A percentile compares a stretch with the other conserved stretches of the same genome.
Evolutionary conservation across 2,113 vertebrate species (phyloP).

Genomic region (Leptobrachium ailaonicum): DNA sequence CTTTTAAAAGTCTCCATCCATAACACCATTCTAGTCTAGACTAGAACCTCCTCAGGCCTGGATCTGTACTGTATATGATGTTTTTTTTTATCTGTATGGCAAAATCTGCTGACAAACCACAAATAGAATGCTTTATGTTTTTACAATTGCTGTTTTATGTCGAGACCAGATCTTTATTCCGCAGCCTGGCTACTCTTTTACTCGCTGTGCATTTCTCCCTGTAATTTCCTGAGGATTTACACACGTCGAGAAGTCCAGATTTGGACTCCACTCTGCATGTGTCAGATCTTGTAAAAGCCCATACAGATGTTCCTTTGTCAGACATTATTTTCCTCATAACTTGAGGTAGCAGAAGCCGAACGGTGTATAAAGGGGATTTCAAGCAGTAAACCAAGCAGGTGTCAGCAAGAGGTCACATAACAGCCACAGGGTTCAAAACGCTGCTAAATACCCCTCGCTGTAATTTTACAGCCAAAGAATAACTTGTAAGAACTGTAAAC

Average conservation of each 20-base stretch:
- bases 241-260: slow-evolving; percentile 6
- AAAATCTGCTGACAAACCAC: slow-evolving; percentile 20
- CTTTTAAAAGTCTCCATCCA: too few species aligned
- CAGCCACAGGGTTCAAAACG: slow-evolving; percentile 13
- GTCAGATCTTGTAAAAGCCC: slow-evolving; percentile 22
- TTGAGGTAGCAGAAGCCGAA: neutral
- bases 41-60: too few species aligned
- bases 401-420: slow-evolving; percentile 7
- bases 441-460: neutral
- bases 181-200: slow-evolving; percentile 16
- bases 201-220: slow-evolving; percentile 14
- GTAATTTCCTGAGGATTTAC: slow-evolving; percentile 27
- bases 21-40: too few species aligned
- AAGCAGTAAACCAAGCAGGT: slow-evolving; percentile 24
- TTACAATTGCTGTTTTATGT: slow-evolving; percentile 27
- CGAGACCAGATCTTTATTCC: slow-evolving; percentile 14
- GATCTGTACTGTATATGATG: too few species aligned
- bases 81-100: too few species aligned
- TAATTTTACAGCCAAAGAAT: neutral
- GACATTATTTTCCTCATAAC: slow-evolving; percentile 10
- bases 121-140: slow-evolving; percentile 1
- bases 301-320: slow-evolving; percentile 35
- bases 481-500: too few species aligned
- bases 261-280: slow-evolving; percentile 11
- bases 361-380: slow-evolving; percentile 31